Evolutionary conservation across 2,888 invertebrate genomes (phyloP), one percentile per base, ranked within the genome.

Genomic region (Drosophila histrio): DNA sequence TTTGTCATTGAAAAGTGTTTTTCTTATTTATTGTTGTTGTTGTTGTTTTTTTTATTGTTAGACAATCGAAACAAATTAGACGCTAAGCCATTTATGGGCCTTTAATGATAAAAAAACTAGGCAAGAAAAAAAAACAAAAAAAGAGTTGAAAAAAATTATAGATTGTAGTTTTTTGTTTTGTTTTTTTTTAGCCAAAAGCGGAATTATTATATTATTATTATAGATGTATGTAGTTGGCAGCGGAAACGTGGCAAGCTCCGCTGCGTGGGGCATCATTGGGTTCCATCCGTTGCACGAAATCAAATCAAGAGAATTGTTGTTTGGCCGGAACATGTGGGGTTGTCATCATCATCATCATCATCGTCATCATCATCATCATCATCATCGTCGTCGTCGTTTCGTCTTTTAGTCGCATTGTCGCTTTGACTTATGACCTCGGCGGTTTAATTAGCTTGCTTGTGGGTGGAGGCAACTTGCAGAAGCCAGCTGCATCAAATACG

Each of bases 401-500:
- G n/a, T n/a, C n/a, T 67, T 34, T 59, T 49, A 34, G 13, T 62
- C 32, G 26, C 9, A 8, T 46, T 30, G 44, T 49, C 38, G 43
- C 21, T 44, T 19, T 46, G 47, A 72, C 76, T 85, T 82, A 90
- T 76, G 89, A 88, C 88, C 90, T 89, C 81, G 91, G 87, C 39
- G 95, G 95, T 89, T 95, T 95, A 87, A 95, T 94, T 80, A 95
- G 94, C 87, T 96, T 94, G 79, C 95, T 96, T 32, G 96, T 94
- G 61, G 96, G 96, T 50, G 96, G 95, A 24, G 96, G 96, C 89
- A 96, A 94, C 92, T 96, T 95, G 87, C 95, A 93, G 92, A 96
- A 96, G n/a, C 96, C 96, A 76, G 96, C 94, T 85, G 96, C 95
- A 92, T 97, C 96, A 91, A 97, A 96, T 50, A 96, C 96, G 26